Evolutionary conservation across 2,113 vertebrate species (phyloP), one percentile per base, ranked within the genome.

Genomic region (Ciconia stormi): DNA sequence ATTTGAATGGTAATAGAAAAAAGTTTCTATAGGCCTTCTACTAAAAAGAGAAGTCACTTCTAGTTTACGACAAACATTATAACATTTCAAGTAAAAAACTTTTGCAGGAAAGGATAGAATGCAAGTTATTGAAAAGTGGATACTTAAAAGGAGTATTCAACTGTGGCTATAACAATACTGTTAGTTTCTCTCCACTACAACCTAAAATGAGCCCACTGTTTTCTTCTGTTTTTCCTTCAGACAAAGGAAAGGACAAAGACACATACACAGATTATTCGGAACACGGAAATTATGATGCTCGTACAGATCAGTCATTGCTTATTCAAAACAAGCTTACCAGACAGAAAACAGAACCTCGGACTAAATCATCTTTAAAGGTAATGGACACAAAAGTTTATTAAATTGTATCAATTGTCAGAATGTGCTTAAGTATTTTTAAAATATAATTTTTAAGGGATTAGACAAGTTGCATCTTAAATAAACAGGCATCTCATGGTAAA

Each of bases 351-450:
- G 99, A 98, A 96, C 96, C 98, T 90, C 99, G 98, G 70, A 96
- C 97, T 59, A 98, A 98, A 92, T 98, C 99, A 11, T 98, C 99
- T 55, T 47, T 98, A 81, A 98, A 99, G 99, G 99, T 99, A 98
- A 98, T 11, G 7, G 27, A 49, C 49, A 61, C 36, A 79, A 34
- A 58, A 36, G 11, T 62, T 47, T 38, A 16, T 88, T 59, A 32
- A 87, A 46, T 58, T 22, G 0, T 50, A 78, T 84, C 7, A 30
- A 1, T 66, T 78, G 38, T 85, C 16, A 73, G 44, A 58, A 56
- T 58, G 23, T 69, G 34, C 38, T 70, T 74, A 70, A 79, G n/a
- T 82, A 34, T 71, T 91, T 71, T 58, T n/a, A 10, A 85, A 89
- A 53, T 40, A 16, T 1, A 14, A 1, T 59, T 93, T 90, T 53